Evolutionary conservation across 2,888 invertebrate species (phyloP).

Genomic region (Entomobrya multifasciata): DNA sequence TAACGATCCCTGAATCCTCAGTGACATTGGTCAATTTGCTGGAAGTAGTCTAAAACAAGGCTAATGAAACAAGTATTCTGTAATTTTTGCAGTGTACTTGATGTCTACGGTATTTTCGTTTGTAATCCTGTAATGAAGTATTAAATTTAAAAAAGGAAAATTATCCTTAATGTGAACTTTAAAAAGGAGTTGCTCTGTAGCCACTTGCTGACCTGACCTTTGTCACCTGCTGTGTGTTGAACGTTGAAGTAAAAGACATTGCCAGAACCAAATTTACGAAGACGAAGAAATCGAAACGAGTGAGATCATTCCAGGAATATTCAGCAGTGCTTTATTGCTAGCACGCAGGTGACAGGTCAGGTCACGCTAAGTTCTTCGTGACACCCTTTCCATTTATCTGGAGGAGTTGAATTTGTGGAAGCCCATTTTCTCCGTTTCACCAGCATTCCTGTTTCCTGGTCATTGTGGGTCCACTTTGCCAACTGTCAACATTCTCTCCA

Average conservation of each 20-base stretch:
- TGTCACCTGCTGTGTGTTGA: conserved; percentile 49
- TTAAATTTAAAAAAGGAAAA: not conserved
- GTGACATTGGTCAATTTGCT: too few relatives aligned
- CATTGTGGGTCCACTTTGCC: not conserved
- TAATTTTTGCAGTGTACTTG: not conserved
- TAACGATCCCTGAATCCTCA: too few relatives aligned
- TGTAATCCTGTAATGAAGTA: not conserved
- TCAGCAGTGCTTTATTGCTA: not conserved
- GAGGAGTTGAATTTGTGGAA: not conserved
- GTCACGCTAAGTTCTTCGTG: conserved; percentile 31
- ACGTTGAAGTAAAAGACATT: not conserved
- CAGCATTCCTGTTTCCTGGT: not conserved
- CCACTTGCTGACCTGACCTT: conserved; percentile 53
- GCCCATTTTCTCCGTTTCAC: not conserved
- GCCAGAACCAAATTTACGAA: not conserved
- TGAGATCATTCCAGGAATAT: too few relatives aligned
- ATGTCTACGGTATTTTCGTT: not conserved
- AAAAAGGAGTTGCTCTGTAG: not conserved
- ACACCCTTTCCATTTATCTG: not conserved
- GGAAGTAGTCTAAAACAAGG: too few relatives aligned
- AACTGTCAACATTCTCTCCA: not conserved
- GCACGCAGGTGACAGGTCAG: conserved; percentile 59
- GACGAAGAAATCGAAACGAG: not conserved
- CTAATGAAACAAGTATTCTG: not conserved
- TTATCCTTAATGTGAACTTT: not conserved